These are phyloP conservation scores for Heliconius cydno DNA, from an alignment of 2,888 invertebrate species.

Conservation along the genomic window DNA sequence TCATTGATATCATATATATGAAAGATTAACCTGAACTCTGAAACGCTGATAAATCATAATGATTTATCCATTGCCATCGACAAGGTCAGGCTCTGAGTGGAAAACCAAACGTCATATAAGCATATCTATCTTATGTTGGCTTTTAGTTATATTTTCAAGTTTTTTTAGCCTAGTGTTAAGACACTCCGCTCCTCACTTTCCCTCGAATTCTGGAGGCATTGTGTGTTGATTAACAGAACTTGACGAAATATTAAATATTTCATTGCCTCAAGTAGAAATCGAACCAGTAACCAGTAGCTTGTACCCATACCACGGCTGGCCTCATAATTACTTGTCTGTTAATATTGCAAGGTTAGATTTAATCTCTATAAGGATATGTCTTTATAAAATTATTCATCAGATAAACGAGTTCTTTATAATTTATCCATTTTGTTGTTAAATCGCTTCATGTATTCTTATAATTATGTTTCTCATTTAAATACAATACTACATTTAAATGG, in stretches of 20 bases:
- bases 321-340: constrained; percentile 4
- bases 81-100: constrained; percentile 26
- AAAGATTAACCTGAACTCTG: constrained; percentile 16
- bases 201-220: too few species aligned
- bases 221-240: too few species aligned
- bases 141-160: constrained; percentile 9
- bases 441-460: background rate
- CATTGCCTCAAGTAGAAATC: too few species aligned
- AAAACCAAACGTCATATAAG: constrained; percentile 30
- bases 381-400: background rate
- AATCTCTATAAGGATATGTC: background rate
- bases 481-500: background rate
- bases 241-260: too few species aligned
- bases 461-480: constrained; percentile 6
- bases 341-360: constrained; percentile 8
- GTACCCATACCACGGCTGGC: too few species aligned
- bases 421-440: background rate
- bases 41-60: constrained; percentile 26
- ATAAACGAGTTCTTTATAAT: background rate
- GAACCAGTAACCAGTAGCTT: too few species aligned
- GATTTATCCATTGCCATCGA: constrained; percentile 28
- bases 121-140: constrained; percentile 10
- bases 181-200: too few species aligned
- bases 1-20: constrained; percentile 15
- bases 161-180: too few species aligned